phyloP scores from a whole-genome alignment of 1,140 invertebrate genomes.

The Gonatopus flavifemur region DNA sequence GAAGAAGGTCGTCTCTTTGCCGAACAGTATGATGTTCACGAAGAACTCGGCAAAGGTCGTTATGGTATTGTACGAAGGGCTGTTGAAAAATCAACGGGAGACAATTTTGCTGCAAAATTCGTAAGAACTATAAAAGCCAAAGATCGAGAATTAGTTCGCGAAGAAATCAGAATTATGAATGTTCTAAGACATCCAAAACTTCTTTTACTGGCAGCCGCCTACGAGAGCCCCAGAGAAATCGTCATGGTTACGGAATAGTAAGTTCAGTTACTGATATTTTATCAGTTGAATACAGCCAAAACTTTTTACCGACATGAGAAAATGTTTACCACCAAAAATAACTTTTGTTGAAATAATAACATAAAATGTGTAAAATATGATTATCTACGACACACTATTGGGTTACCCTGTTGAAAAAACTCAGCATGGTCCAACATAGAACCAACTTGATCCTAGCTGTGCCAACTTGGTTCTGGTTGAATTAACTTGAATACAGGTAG shows the following conservation, averaged over 20 bases:
- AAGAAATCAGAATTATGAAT: constrained; percentile 94
- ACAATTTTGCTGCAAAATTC: constrained; percentile 87
- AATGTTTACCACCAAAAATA: too few species aligned
- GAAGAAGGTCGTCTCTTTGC: constrained; percentile 64
- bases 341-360: too few species aligned
- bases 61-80: constrained; percentile 79
- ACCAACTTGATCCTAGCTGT: too few species aligned
- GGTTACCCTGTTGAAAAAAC: too few species aligned
- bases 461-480: too few species aligned
- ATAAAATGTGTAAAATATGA: too few species aligned
- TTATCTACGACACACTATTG: too few species aligned
- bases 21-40: constrained; percentile 65
- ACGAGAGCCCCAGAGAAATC: constrained; percentile 82
- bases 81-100: constrained; percentile 69
- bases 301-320: neutral
- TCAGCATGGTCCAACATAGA: too few species aligned
- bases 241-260: constrained; percentile 94
- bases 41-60: constrained; percentile 80
- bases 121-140: constrained; percentile 78
- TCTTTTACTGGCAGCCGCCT: constrained; percentile 84
- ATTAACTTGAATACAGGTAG: too few species aligned
- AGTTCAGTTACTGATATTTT: constrained; percentile 53
- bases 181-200: constrained; percentile 86
- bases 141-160: constrained; percentile 83
- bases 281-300: neutral